These are phyloP conservation scores for Sylvia atricapilla DNA, from an alignment of 2,113 vertebrate genomes.

Conservation along the genomic window DNA sequence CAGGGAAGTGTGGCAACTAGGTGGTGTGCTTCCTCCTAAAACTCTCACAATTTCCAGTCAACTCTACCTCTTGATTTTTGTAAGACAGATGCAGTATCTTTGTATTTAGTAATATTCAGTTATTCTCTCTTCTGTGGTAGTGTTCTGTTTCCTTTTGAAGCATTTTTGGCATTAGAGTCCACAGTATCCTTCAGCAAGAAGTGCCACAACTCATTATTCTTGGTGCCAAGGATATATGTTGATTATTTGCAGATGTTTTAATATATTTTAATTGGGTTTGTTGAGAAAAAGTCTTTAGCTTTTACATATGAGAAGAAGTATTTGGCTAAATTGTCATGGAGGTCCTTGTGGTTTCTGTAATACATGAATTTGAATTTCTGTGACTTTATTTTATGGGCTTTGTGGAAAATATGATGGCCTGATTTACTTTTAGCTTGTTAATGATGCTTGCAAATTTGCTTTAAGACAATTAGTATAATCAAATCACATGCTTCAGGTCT, in stretches of 20 bases:
- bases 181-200: background rate
- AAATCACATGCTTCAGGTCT: background rate
- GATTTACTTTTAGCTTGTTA: conserved; percentile 1
- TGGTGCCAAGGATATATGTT: background rate
- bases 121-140: background rate
- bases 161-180: background rate
- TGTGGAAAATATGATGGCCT: background rate
- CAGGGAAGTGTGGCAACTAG: background rate
- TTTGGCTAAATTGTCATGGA: background rate
- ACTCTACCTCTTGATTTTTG: background rate
- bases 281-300: background rate
- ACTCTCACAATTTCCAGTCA: background rate
- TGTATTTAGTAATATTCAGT: background rate
- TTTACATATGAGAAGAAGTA: background rate
- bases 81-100: background rate
- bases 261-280: background rate
- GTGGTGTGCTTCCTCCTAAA: background rate
- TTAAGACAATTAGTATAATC: background rate
- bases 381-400: background rate
- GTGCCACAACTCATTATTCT: background rate
- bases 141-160: background rate
- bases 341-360: background rate
- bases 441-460: conserved; percentile 15
- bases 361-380: background rate
- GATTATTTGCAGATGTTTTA: background rate